Evolutionary conservation across 2,113 vertebrate species (phyloP).

Genomic region (Urocynchramus pylzowi): DNA sequence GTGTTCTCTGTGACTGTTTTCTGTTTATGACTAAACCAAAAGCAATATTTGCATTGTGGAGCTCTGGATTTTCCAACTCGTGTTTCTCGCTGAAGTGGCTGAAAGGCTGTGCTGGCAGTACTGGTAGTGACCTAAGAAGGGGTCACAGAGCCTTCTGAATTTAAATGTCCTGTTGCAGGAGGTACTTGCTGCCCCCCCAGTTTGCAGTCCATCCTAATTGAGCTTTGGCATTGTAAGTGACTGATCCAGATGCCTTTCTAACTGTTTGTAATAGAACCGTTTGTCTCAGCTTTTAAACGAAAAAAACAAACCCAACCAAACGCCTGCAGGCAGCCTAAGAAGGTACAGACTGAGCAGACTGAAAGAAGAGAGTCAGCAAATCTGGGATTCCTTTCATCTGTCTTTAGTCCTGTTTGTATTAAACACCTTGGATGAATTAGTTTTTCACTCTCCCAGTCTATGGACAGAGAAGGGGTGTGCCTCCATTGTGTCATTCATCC

Average conservation of each 20-base stretch:
- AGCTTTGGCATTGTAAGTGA: not conserved
- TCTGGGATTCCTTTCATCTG: not conserved
- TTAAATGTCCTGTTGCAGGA: not conserved
- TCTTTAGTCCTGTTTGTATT: not conserved
- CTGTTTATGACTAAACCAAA: conserved; percentile 14
- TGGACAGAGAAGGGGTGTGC: not conserved
- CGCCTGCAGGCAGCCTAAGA: not conserved
- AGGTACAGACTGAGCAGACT: not conserved
- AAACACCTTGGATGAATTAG: not conserved
- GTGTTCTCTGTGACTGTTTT: not conserved
- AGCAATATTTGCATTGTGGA: not conserved
- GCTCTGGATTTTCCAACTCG: not conserved
- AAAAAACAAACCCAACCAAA: not conserved
- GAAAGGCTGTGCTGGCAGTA: not conserved
- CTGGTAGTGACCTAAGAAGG: not conserved
- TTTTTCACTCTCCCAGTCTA: not conserved
- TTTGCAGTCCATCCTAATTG: not conserved
- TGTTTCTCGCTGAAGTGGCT: not conserved
- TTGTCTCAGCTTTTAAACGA: not conserved
- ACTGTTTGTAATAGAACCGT: not conserved
- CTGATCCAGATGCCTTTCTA: not conserved
- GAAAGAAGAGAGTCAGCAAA: not conserved
- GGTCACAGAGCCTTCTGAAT: not conserved
- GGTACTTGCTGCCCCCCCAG: not conserved
- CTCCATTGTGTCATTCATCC: not conserved